Base-by-base conservation (phyloP, 2,113 vertebrate species). In the Oryzias melastigma region DNA sequence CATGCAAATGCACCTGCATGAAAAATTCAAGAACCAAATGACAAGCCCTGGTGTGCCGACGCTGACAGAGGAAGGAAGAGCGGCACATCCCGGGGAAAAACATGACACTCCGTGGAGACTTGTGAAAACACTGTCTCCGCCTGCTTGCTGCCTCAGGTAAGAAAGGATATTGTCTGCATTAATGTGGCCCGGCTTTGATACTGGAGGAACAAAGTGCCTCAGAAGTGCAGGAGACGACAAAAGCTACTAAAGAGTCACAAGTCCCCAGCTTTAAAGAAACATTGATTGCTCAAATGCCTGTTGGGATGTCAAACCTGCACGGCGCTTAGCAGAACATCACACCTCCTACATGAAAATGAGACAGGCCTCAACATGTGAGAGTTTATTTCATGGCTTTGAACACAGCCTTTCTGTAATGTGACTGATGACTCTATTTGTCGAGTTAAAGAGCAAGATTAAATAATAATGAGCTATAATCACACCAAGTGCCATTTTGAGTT, bases 151-250 rank as follows among this genome's bases (percentile, higher is more conserved):
- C 87, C 87, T 85, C 79, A 86, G 87, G 86, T 87, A 88, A 86
- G 88, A 40, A 68, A 75, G 88, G 85, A 85, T 86, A 79, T 78
- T 69, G 77, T 84, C 86, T 86, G 82, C 80, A 83, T 84, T 85
- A 84, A 86, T 85, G 79, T 65, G 73, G 67, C 72, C 78, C 60
- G 63, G 77, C 89, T 92, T 91, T 92, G 89, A 92, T 91, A 84
- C 78, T 62, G 75, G 81, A 65, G 74, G 65, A 72, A 67, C 75
- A 75, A 85, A 68, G 79, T 71, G 74, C 45, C 61, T 60, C 59
- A 71, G 71, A 82, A 78, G 40, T 68, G 66, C 13, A n/a, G 53
- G 62, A 71, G 80, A 84, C 72, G 81, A 90, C 82, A 85, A 69
- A 70, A 74, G 67, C 49, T 52, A 60, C 84, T 85, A 86, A 89